Base-by-base conservation (phyloP, 2,888 invertebrate species). In the Papilio demoleus region DNA sequence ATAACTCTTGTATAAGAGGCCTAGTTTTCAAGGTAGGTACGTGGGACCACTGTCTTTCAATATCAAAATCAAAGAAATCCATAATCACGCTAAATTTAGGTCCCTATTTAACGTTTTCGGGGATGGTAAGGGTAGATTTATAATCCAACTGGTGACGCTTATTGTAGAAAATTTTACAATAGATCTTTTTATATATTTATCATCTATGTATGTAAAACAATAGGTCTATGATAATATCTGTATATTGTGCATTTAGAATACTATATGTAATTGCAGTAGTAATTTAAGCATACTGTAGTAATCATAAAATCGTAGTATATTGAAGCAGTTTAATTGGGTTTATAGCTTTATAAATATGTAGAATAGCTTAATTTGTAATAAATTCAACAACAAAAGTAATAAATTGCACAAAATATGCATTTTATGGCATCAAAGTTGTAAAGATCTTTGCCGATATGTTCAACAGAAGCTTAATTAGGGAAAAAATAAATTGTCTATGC, bases 291-390 rank as follows among this genome's bases (percentile, higher is more conserved):
- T 38, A 59, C 56, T 22, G 34, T 65, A 65, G 65, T 47, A 50
- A 69, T 62, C 61, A 58, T 60, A 53, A 74, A 79, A 87, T 60
- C 14, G 64, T 65, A 86, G 85, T 79, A 75, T 79, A 84, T 83
- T 79, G 74, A 81, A 76, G 85, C 86, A 84, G 86, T 86, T 86
- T 82, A 75, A 86, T 90, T 93, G 94, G 94, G 94, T 92, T 93
- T 93, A 94, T 94, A 94, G 94, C 94, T 94, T 94, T 94, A 94
- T 94, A 87, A 94, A 93, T 77, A 78, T 81, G 88, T 92, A 92
- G 92, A 77, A 78, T 88, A 77, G 62, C 11, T 63, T 47, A 19
- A 65, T 40, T 61, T 50, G 17, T 47, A 4, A 27, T 53, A 64
- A 45, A 50, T 31, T n/a, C 31, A 31, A 31, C 9, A 56, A 17